Base-by-base conservation (phyloP, 2,888 invertebrate species). In the Leptarthrus brevirostris region DNA sequence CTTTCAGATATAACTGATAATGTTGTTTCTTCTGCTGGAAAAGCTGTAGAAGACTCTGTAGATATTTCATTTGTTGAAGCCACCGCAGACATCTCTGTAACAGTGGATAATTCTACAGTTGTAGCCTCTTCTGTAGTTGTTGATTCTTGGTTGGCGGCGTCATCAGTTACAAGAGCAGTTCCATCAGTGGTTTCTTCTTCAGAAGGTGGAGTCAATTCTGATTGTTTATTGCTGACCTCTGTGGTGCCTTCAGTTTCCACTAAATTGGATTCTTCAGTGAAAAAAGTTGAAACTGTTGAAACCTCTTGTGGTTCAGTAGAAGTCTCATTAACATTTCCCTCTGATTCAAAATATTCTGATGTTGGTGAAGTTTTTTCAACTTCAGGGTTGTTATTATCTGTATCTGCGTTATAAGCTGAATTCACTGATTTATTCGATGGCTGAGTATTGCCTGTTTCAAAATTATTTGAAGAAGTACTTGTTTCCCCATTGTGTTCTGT, bases 181-280 rank as follows among this genome's bases (percentile, higher is more conserved):
- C n/a, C 58, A 18, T 18, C n/a, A 18, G 36, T 8, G 8, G 18
- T 5, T 49, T 49, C 6, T 18, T 12, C 64, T 14, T 64, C 64
- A 64, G 64, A 64, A 44, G 64, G 64, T 64, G 47, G 24, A 47
- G 47, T 22, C 20, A 47, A 18, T 44, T 44, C 24, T n/a, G 64
- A 18, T 20, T 16, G 2, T 34, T n/a, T 18, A 18, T 20, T 58
- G 1, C 6, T 56, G 16, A 16, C n/a, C 18, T 49, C 20, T 5
- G 16, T 2, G 16, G 18, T 20, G 16, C 4, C 47, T 14, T 12
- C 16, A 47, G 47, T 47, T 14, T 47, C 16, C 3, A 3, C 12
- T 8, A 12, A 16, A 47, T 47, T 47, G 47, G 3, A 14, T 16
- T 47, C 47, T 8, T 4, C 3, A 47, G 47, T 36, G 2, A 30